Percentiles rank a stretch among this genome's conserved stretches.
Conservation (phyloP, 30 jellyfish, hydroid and myxozoan species). For the Aurelia aurita region DNA sequence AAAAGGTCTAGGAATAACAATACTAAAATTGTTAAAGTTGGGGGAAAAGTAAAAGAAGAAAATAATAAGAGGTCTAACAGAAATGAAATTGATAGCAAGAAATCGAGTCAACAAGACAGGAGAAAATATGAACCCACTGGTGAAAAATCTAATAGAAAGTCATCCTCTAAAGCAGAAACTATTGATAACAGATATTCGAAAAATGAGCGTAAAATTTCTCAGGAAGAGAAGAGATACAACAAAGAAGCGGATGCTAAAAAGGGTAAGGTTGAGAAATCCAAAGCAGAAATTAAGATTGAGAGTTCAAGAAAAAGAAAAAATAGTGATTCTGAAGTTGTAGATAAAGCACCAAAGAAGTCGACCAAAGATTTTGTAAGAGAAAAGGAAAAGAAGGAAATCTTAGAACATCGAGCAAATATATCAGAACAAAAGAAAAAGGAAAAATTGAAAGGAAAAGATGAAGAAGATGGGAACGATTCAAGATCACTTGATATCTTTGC, state of each 20-base stretch:
- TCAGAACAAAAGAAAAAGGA: constrained; percentile 31
- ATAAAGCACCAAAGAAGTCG: background rate
- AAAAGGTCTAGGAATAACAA: background rate
- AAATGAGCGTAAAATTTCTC: background rate
- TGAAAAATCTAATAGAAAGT: background rate
- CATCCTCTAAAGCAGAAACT: background rate
- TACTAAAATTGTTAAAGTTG: background rate
- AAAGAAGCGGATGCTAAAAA: background rate
- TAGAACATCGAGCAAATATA: constrained; percentile 48
- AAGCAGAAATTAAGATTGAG: background rate
- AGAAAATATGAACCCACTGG: background rate
- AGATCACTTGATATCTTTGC: constrained; percentile 93
- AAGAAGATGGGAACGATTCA: constrained; percentile 19
- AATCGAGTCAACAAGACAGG: background rate
- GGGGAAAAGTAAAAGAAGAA: background rate
- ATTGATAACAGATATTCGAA: background rate
- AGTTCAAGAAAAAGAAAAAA: constrained; percentile 4
- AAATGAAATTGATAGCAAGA: background rate
- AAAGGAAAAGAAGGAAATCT: constrained; percentile 15
- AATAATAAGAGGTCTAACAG: background rate
- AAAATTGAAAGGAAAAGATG: constrained; percentile 30
- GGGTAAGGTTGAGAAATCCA: background rate
- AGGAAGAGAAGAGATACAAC: background rate
- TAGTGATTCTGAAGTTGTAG: background rate
- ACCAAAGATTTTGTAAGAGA: constrained; percentile 6